Evolutionary conservation across 2,888 invertebrate species (phyloP), one percentile per base, ranked within the genome.

Genomic region (Oxytorus armatus): DNA sequence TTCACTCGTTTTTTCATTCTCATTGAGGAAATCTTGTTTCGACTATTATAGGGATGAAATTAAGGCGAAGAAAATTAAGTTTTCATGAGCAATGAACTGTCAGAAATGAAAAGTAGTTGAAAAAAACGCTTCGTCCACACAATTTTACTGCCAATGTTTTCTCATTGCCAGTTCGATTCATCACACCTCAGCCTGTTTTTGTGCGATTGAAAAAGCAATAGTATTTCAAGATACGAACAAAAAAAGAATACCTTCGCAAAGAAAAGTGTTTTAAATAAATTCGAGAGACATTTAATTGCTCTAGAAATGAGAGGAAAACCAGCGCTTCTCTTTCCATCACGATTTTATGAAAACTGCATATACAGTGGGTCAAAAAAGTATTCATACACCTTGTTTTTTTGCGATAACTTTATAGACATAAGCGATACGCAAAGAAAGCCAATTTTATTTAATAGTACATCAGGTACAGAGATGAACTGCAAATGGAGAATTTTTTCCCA

Each of bases 231-330:
- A 44, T 44, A 39, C 10, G 10, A 39, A 39, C 3, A 39, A 39
- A 39, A 39, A 39, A 39, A 39, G 10, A 39, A 39, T 10, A 39
- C 10, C 10, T 7, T 39, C 10, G 5, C 1, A 11, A 39, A 39
- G 11, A 39, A 3, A 3, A 11, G 11, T 1, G 10, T 7, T 7
- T 7, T 7, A 7, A 39, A 3, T 10, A 11, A 39, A 10, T 8
- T 39, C 5, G 29, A 3, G 10, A 11, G 10, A 11, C 3, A 39
- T n/a, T n/a, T n/a, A n/a, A n/a, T 39, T 39, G 1, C 39, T 39
- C 39, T n/a, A 14, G 16, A 14, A 44, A 44, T 44, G 44, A 44
- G 44, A 14, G 44, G 14, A 44, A 44, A 14, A 44, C 44, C 44
- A 16, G 44, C 16, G 14, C 44, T 16, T n/a, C 44, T 14, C 44